phyloP scores from a whole-genome alignment of 2,888 invertebrate species.

The Lasioglossum leucozonium region DNA sequence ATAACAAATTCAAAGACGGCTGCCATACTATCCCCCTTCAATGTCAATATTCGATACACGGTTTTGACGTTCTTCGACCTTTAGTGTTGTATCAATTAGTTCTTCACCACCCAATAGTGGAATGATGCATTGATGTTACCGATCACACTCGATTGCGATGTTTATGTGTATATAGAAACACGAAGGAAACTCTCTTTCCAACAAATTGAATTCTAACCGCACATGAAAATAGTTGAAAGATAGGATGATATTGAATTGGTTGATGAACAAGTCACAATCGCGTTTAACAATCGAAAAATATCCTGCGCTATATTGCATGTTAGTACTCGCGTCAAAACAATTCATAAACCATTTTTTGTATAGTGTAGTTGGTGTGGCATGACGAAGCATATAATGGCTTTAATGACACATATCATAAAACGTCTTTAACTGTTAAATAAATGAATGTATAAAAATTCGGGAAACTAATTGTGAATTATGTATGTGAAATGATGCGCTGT shows the following conservation, averaged over 20 bases:
- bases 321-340: neutral
- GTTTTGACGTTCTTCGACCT: slow-evolving; percentile 43
- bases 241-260: slow-evolving; percentile 11
- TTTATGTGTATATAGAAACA: neutral
- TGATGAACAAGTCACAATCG: neutral
- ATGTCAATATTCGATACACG: slow-evolving; percentile 51
- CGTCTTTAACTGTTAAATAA: neutral
- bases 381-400: neutral
- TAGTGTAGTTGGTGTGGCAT: neutral
- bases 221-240: slow-evolving; percentile 29
- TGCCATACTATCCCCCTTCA: slow-evolving; percentile 27
- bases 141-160: slow-evolving; percentile 4
- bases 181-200: neutral
- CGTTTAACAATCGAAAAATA: slow-evolving; percentile 21
- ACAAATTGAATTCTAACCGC: slow-evolving; percentile 22
- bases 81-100: slow-evolving; percentile 15
- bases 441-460: neutral
- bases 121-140: slow-evolving; percentile 14
- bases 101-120: slow-evolving; percentile 6
- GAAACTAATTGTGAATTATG: neutral
- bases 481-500: neutral
- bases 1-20: slow-evolving; percentile 44
- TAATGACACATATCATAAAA: neutral
- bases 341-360: slow-evolving; percentile 3
- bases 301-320: neutral